Percentiles rank a stretch among this genome's conserved stretches.
Evolutionary conservation across 2,113 vertebrate species (phyloP).

Genomic region (Corydoras maculifer): DNA sequence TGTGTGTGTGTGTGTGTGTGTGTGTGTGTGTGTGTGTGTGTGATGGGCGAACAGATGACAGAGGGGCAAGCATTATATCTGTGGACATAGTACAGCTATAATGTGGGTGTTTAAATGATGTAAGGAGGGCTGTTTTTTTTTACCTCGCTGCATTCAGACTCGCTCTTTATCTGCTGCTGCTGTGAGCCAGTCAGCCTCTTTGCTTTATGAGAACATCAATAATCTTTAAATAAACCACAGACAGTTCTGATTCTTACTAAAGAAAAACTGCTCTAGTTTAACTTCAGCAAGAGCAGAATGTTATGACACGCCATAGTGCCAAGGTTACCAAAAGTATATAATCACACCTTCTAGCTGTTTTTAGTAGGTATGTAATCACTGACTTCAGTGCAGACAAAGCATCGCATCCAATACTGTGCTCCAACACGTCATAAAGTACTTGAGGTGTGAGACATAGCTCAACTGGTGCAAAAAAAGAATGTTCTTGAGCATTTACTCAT

Average conservation of each 20-base stretch:
- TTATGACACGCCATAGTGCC: no score
- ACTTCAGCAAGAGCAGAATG: background rate
- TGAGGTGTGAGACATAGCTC: no score
- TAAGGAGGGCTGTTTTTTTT: background rate
- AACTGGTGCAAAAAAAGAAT: no score
- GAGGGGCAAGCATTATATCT: slow-evolving; percentile 2
- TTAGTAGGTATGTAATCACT: no score
- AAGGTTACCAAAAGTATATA: no score
- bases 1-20: background rate
- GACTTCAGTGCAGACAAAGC: no score
- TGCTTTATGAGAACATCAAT: slow-evolving; percentile 28
- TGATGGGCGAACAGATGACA: slow-evolving; percentile 12
- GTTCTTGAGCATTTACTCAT: no score
- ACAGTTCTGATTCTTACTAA: slow-evolving; percentile 19
- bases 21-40: slow-evolving; percentile 5
- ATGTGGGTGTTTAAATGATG: slow-evolving; percentile 20
- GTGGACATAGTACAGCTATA: background rate
- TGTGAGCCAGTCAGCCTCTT: slow-evolving; percentile 5
- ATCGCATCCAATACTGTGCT: no score
- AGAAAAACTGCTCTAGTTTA: slow-evolving; percentile 12
- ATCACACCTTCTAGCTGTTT: no score
- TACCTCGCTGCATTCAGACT: background rate
- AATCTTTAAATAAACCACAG: slow-evolving; percentile 14
- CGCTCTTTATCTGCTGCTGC: slow-evolving; percentile 19
- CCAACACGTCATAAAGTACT: no score